Evolutionary conservation across 2,888 invertebrate species (phyloP).

Genomic region (Oegoconia quadripuncta): DNA sequence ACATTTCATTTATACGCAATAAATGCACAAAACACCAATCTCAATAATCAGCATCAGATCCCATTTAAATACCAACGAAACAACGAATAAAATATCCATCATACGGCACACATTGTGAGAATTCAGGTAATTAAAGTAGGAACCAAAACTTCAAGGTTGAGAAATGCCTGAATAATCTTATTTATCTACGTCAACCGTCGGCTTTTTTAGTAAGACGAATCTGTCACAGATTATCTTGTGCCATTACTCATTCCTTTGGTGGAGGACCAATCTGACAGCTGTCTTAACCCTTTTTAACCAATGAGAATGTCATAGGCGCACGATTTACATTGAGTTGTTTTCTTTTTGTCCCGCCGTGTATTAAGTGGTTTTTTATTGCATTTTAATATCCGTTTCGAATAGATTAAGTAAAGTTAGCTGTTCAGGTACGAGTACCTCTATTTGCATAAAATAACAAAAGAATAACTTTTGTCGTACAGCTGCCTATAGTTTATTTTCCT

Average conservation of each 20-base stretch:
- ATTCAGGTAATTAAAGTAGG: slow-evolving; percentile 73
- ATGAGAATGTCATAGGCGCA: slow-evolving; percentile 71
- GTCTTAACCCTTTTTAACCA: slow-evolving; percentile 78
- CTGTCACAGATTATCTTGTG: slow-evolving; percentile 75
- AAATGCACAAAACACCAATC: slow-evolving; percentile 4
- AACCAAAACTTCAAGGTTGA: slow-evolving; percentile 57
- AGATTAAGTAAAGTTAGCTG: background rate
- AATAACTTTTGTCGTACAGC: no score
- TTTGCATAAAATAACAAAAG: no score
- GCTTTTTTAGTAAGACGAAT: slow-evolving; percentile 74
- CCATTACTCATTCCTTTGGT: slow-evolving; percentile 72
- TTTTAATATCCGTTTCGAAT: slow-evolving; percentile 42
- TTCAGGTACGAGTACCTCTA: no score
- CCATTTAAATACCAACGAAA: slow-evolving; percentile 17
- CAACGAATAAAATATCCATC: slow-evolving; percentile 32
- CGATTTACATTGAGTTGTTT: slow-evolving; percentile 56
- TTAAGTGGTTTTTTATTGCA: slow-evolving; percentile 54
- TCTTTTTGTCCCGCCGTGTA: slow-evolving; percentile 42
- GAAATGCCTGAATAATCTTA: slow-evolving; percentile 70
- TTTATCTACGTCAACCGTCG: slow-evolving; percentile 73
- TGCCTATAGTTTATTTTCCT: no score
- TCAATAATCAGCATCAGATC: slow-evolving; percentile 13
- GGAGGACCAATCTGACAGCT: slow-evolving; percentile 72
- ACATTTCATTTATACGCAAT: slow-evolving; percentile 1
- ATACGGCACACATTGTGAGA: slow-evolving; percentile 69